Evolutionary conservation across 2,113 vertebrate species (phyloP).

Genomic region (Miniopterus natalensis): DNA sequence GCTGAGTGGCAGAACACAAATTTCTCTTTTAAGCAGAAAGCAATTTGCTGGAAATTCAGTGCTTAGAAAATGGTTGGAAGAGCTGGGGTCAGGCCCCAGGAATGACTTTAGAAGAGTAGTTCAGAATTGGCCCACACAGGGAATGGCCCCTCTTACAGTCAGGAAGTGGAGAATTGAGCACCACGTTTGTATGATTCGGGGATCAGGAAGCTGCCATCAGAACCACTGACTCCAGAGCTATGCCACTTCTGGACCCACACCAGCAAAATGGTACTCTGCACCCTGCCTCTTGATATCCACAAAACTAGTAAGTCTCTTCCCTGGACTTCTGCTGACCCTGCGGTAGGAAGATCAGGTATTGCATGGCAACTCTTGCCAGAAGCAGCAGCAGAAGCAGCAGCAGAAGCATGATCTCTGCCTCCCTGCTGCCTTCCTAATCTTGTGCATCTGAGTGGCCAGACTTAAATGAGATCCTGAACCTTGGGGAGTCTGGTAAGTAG

Average conservation of each 20-base stretch:
- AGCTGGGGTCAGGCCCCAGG: not conserved
- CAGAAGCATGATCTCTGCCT: not conserved
- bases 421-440: no score
- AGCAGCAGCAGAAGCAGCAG: not conserved
- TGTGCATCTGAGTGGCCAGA: accelerated
- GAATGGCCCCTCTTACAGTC: not conserved
- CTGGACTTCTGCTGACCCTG: not conserved
- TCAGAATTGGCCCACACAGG: not conserved
- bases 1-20: not conserved
- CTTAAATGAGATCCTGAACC: not conserved
- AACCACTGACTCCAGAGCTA: not conserved
- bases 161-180: not conserved
- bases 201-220: not conserved
- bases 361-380: not conserved
- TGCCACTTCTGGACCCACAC: not conserved
- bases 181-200: not conserved
- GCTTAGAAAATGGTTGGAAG: not conserved
- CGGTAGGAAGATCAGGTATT: not conserved
- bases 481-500: not conserved
- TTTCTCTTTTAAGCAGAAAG: not conserved
- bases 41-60: not conserved
- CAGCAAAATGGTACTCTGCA: not conserved
- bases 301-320: not conserved
- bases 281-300: not conserved
- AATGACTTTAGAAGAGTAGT: not conserved